Evolutionary conservation across 2,797 vertebrate genomes (phyloP), one percentile per base, ranked within the genome.

Genomic region (Melanotaenia nigrans): DNA sequence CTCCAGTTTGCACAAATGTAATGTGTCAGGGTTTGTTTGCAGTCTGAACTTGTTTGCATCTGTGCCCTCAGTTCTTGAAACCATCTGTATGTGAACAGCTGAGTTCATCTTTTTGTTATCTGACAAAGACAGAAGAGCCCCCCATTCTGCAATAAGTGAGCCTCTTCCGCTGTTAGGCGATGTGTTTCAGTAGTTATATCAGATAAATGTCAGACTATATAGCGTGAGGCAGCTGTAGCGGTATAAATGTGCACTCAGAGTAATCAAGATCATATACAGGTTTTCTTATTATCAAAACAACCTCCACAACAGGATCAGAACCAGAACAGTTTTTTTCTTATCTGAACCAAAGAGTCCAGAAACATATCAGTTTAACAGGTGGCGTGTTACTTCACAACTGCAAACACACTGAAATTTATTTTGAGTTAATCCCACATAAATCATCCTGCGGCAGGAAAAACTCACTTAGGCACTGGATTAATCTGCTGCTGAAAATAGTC

Each of bases 51-150:
- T 61, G 32, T 67, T 70, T 33, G 56, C 45, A 56, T 20, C 33
- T 28, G 56, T 36, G 61, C 28, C 64, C 61, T 0, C 8, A 3
- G 55, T 53, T 66, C 33, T 3, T 1, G 11, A 25, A 3, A 5
- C 0, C 49, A 69, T 65, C 25, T 51, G 59, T 35, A 54, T 64
- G 55, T 54, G 61, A 75, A 71, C 73, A 68, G 69, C 72, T 71
- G 55, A 65, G 69, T 69, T 75, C 49, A 45, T 68, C 18, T 53
- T 56, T 63, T 47, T 25, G 25, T 53, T 63, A 65, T 56, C 5
- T 25, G 51, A 25, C 22, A 4, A 56, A 56, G 28, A 28, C 32
- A 5, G 32, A 32, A 32, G 32, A 32, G 49, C 28, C 6, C 54
- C 28, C 24, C 53, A 14, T 24, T 55, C 53, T 55, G 53, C 16